Conservation (phyloP, 2,797 vertebrate species). For the Bufotes viridis region DNA sequence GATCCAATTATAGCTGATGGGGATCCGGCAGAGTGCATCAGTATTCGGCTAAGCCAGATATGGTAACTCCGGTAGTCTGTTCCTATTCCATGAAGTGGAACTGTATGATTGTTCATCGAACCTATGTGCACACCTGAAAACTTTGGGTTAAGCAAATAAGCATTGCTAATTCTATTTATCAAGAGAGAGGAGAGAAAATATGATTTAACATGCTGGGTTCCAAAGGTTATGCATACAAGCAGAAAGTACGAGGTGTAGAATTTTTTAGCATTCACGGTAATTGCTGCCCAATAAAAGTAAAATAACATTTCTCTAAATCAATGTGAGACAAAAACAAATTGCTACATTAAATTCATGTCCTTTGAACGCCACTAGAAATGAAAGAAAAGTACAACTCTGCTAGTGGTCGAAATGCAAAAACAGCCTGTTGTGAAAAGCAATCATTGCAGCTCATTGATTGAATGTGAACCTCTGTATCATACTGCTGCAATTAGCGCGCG, state of each 20-base stretch:
- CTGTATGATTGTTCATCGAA: background rate
- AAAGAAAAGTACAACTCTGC: slow-evolving; percentile 2
- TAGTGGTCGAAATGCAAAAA: slow-evolving; percentile 41
- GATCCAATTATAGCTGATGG: too few species aligned
- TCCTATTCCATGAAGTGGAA: too few species aligned
- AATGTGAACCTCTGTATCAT: slow-evolving; percentile 22
- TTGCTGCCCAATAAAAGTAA: slow-evolving; percentile 20
- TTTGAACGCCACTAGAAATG: slow-evolving; percentile 29
- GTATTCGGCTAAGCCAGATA: too few species aligned
- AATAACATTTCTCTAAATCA: slow-evolving; percentile 36
- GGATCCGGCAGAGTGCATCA: too few species aligned
- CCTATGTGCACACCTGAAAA: background rate
- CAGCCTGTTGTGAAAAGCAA: slow-evolving; percentile 59
- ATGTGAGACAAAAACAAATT: slow-evolving; percentile 34
- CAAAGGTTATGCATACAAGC: slow-evolving; percentile 22
- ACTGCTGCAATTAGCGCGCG: slow-evolving; percentile 29
- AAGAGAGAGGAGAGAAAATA: background rate
- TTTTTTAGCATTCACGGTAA: slow-evolving; percentile 10
- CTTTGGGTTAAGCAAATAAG: slow-evolving; percentile 38
- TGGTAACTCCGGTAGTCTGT: too few species aligned
- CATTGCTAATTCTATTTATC: slow-evolving; percentile 30
- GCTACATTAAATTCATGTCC: slow-evolving; percentile 36
- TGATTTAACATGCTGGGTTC: slow-evolving; percentile 12
- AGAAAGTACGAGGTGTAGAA: background rate
- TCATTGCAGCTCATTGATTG: slow-evolving; percentile 41